phyloP scores from a whole-genome alignment of 2,888 invertebrate genomes.

The Sinelater perroti region DNA sequence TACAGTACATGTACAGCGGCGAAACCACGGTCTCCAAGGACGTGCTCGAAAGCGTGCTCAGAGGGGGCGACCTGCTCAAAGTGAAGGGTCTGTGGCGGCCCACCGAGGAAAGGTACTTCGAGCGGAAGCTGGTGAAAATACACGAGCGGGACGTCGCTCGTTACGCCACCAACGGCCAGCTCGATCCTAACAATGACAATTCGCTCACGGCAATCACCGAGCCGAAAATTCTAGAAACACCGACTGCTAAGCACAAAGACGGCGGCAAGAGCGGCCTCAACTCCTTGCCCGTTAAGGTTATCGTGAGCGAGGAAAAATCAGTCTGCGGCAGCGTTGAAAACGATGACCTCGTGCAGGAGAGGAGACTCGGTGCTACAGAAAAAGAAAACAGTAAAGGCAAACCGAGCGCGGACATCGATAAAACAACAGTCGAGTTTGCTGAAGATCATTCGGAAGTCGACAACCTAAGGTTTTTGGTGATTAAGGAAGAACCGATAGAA shows the following conservation, averaged over 20 bases:
- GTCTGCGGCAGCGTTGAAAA: neutral
- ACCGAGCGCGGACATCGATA: neutral
- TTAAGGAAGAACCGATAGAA: constrained; percentile 73
- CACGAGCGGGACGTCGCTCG: constrained; percentile 21
- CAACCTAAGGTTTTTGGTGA: constrained; percentile 56
- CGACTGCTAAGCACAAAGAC: constrained; percentile 1
- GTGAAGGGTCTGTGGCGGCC: constrained; percentile 83
- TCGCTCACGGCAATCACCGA: constrained; percentile 11
- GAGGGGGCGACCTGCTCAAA: constrained; percentile 83
- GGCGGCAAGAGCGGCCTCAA: neutral
- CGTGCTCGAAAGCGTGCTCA: constrained; percentile 80
- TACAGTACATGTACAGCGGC: constrained; percentile 85
- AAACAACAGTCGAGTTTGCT: constrained; percentile 3
- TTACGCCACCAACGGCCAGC: neutral
- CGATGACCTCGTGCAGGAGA: neutral
- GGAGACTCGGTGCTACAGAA: neutral
- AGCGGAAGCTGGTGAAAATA: constrained; percentile 30
- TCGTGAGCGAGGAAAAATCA: neutral
- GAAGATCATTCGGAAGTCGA: constrained; percentile 34
- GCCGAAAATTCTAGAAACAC: too few species aligned
- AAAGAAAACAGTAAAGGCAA: neutral
- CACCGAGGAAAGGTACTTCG: constrained; percentile 61
- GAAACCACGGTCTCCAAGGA: constrained; percentile 88
- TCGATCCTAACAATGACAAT: neutral
- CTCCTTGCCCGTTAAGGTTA: neutral